Evolutionary conservation across 2,113 vertebrate species (phyloP).

Genomic region (Tachysurus vachellii): DNA sequence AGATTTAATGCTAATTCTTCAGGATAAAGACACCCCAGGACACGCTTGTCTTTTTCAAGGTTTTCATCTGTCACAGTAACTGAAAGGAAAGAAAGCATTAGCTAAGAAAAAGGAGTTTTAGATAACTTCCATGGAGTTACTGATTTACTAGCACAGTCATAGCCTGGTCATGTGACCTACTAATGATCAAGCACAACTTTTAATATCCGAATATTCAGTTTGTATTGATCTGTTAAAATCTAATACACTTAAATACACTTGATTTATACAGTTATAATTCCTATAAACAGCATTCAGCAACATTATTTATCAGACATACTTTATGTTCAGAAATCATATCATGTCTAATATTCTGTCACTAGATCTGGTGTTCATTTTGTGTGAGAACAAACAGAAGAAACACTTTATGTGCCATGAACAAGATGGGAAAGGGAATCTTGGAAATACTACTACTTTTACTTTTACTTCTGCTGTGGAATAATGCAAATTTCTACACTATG

Average conservation of each 20-base stretch:
- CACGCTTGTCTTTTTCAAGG: background rate
- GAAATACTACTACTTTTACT: no score
- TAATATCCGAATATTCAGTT: background rate
- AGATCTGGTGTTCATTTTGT: background rate
- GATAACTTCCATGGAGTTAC: background rate
- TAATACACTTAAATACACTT: background rate
- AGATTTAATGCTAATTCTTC: background rate
- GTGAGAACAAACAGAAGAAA: background rate
- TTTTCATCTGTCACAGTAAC: background rate
- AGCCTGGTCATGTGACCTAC: background rate
- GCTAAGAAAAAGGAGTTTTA: background rate
- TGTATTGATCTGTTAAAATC: background rate
- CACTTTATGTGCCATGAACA: background rate
- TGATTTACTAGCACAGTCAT: background rate
- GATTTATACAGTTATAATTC: background rate
- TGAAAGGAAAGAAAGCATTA: background rate
- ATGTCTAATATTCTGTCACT: background rate
- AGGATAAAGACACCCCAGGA: background rate
- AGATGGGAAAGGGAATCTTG: background rate
- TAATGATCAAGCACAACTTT: background rate
- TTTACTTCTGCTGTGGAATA: background rate
- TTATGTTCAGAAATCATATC: background rate
- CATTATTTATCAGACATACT: background rate
- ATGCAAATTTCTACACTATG: background rate
- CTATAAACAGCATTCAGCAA: background rate